A percentile compares a stretch with the other conserved stretches of the same genome.
Evolutionary conservation across 2,113 vertebrate species (phyloP).

Genomic region (Sisor rabdophorus): DNA sequence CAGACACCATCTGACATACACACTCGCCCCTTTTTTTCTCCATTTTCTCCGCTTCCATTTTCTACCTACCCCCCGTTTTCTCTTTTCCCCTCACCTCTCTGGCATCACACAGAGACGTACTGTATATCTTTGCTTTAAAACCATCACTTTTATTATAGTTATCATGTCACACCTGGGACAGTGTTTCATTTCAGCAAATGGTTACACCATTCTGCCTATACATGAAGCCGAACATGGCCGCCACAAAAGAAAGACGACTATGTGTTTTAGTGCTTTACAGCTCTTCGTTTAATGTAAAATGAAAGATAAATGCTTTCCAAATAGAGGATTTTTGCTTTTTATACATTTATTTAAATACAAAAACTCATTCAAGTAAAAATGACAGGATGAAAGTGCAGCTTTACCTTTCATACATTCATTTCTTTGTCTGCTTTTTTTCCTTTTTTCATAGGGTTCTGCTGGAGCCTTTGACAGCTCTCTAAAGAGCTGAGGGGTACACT

Average conservation of each 20-base stretch:
- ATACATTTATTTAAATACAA: too few relatives aligned
- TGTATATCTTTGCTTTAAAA: conserved; percentile 3
- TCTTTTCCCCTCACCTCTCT: neutral
- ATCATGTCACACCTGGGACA: conserved; percentile 1
- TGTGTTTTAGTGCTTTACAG: neutral
- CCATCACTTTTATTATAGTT: conserved; percentile 5
- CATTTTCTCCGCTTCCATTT: neutral
- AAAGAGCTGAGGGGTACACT: too few relatives aligned
- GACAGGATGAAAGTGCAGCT: too few relatives aligned
- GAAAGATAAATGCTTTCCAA: neutral
- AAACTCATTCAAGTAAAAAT: too few relatives aligned
- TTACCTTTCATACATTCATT: too few relatives aligned
- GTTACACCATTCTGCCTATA: neutral
- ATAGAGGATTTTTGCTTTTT: neutral
- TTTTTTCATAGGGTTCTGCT: too few relatives aligned
- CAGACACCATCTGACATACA: conserved; percentile 45
- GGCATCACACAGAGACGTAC: neutral
- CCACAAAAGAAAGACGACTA: neutral
- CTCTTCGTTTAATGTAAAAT: neutral
- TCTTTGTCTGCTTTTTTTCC: too few relatives aligned
- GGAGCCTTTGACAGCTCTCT: too few relatives aligned
- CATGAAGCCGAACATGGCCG: neutral
- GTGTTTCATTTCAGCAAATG: conserved; percentile 2
- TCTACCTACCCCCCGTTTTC: conserved; percentile 13
- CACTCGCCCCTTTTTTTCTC: neutral